These are phyloP conservation scores for Oreortyx pictus DNA, from an alignment of 2,797 vertebrate species.

Conservation along the genomic window DNA sequence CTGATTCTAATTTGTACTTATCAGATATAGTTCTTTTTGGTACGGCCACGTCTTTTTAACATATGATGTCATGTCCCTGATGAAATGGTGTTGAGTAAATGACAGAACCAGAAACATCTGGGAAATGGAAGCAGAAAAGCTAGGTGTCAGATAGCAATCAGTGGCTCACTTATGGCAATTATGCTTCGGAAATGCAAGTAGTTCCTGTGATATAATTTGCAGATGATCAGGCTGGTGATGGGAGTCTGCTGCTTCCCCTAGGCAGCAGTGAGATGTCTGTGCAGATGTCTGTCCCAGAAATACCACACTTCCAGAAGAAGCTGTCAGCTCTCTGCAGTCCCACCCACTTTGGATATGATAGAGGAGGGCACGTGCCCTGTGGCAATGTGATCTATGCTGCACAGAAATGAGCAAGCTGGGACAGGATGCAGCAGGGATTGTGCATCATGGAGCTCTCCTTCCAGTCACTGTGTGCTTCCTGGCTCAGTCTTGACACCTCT, in stretches of 20 bases:
- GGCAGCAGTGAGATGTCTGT: background rate
- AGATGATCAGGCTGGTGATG: slow-evolving; percentile 39
- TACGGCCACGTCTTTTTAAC: background rate
- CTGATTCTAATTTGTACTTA: background rate
- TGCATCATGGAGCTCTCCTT: background rate
- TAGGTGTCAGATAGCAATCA: slow-evolving; percentile 56
- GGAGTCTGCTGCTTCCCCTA: slow-evolving; percentile 27
- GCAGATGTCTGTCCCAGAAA: slow-evolving; percentile 67
- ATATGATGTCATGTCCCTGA: background rate
- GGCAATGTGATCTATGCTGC: background rate
- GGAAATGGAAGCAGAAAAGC: slow-evolving; percentile 26
- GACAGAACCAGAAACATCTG: slow-evolving; percentile 51
- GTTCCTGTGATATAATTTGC: slow-evolving; percentile 50
- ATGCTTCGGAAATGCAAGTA: slow-evolving; percentile 19
- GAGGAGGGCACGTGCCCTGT: slow-evolving; percentile 16
- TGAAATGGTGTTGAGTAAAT: background rate
- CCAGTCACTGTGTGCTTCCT: background rate
- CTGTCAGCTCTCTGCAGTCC: slow-evolving; percentile 39
- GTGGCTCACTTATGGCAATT: slow-evolving; percentile 41
- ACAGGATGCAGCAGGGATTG: background rate
- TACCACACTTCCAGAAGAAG: background rate
- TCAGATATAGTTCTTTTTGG: background rate
- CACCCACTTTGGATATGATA: background rate
- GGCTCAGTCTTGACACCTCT: background rate
- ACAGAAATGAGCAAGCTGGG: slow-evolving; percentile 8